These are phyloP conservation scores for Chrysochloris asiatica DNA, from an alignment of 2,113 vertebrate genomes.

Conservation along the genomic window DNA sequence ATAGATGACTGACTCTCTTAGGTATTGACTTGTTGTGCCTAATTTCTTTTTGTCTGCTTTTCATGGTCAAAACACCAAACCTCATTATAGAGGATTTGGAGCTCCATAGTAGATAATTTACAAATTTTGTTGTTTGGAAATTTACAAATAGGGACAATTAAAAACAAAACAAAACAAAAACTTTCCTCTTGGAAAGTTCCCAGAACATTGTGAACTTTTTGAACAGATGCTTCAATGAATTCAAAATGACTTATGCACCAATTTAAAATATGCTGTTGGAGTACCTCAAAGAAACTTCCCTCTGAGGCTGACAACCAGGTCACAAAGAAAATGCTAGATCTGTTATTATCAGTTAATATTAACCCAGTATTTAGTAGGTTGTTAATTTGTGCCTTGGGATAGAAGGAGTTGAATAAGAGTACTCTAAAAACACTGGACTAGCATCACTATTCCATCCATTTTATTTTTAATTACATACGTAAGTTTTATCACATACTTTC, in stretches of 20 bases:
- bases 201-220: constrained; percentile 4
- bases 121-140: too few species aligned
- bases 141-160: constrained; percentile 1
- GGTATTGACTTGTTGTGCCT: not conserved
- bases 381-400: not conserved
- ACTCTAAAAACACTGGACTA: not conserved
- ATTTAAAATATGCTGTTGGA: not conserved
- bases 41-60: not conserved
- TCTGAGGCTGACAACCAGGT: not conserved
- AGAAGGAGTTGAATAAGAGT: not conserved
- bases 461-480: not conserved
- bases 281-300: not conserved
- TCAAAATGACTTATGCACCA: not conserved
- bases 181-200: not conserved
- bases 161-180: not conserved
- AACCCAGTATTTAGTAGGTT: not conserved
- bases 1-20: not conserved
- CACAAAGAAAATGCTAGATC: not conserved
- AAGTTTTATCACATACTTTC: not conserved
- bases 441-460: not conserved
- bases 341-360: not conserved
- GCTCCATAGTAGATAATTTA: constrained; percentile 36
- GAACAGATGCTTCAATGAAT: not conserved
- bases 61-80: not conserved
- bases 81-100: not conserved